Evolutionary conservation across 1,140 invertebrate species (phyloP).

Genomic region (Neodiprion fabricii): DNA sequence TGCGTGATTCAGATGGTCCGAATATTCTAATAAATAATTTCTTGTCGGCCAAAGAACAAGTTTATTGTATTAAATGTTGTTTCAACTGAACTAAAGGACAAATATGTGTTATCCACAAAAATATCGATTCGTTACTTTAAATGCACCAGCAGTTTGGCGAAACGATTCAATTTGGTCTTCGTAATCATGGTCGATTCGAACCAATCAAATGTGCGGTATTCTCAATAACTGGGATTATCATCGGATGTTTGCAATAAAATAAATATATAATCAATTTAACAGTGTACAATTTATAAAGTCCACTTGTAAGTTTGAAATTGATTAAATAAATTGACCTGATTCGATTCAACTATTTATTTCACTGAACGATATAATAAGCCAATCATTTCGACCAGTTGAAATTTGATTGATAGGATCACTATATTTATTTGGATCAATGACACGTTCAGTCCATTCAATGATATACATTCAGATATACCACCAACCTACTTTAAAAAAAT

Average conservation of each 20-base stretch:
- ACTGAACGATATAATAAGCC: not conserved
- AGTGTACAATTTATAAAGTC: not conserved
- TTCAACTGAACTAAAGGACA: conserved; percentile 1
- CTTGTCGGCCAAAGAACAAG: not conserved
- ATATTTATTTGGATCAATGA: not conserved
- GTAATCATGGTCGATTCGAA: not conserved
- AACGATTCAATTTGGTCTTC: not conserved
- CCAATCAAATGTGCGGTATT: not conserved
- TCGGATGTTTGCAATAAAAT: not conserved
- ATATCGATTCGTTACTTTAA: not conserved
- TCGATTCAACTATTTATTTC: not conserved
- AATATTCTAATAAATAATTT: not conserved
- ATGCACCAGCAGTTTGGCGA: not conserved
- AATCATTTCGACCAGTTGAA: not conserved
- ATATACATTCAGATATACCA: not conserved
- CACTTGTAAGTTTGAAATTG: not conserved
- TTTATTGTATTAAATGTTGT: not conserved
- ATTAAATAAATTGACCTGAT: not conserved
- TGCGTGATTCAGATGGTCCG: not conserved
- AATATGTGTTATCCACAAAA: not conserved
- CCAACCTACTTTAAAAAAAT: not conserved
- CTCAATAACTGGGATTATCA: not conserved
- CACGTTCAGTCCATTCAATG: not conserved
- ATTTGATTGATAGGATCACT: not conserved
- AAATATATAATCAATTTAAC: not conserved